phyloP scores from a whole-genome alignment of 2,888 invertebrate genomes.

The Ceraclea dissimilis region DNA sequence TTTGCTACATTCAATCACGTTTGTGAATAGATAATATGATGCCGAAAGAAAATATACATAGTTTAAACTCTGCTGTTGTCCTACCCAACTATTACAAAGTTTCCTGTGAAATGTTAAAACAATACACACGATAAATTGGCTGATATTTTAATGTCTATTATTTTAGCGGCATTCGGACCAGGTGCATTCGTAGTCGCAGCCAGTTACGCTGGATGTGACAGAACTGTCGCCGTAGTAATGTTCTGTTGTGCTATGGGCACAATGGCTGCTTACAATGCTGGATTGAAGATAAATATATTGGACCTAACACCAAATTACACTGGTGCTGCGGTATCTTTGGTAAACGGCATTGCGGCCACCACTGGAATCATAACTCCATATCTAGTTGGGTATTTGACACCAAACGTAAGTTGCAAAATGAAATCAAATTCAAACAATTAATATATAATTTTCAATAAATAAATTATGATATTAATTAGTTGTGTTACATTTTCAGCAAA shows the following conservation, averaged over 20 bases:
- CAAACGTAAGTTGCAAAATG: conserved; percentile 49
- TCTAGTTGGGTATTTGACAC: conserved; percentile 51
- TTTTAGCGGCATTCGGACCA: conserved; percentile 52
- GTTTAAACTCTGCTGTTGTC: no score
- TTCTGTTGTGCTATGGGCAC: conserved; percentile 56
- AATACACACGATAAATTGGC: no score
- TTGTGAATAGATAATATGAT: no score
- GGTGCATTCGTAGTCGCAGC: conserved; percentile 55
- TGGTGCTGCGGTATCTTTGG: conserved; percentile 56
- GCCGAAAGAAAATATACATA: no score
- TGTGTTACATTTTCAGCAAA: conserved; percentile 40
- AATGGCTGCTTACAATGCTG: conserved; percentile 64
- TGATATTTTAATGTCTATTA: no score
- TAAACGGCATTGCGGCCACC: conserved; percentile 54
- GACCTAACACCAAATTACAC: conserved; percentile 58
- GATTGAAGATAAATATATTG: conserved; percentile 58
- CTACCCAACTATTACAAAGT: no score
- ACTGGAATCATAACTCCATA: conserved; percentile 56
- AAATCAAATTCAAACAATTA: no score
- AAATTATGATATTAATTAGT: no score
- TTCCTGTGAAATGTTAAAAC: no score
- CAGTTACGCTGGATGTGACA: conserved; percentile 55
- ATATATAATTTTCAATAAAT: background rate
- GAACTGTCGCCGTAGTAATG: conserved; percentile 41
- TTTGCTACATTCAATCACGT: no score